These are phyloP conservation scores for Drosophila setifemur DNA, from an alignment of 1,140 invertebrate genomes.

Conservation along the genomic window DNA sequence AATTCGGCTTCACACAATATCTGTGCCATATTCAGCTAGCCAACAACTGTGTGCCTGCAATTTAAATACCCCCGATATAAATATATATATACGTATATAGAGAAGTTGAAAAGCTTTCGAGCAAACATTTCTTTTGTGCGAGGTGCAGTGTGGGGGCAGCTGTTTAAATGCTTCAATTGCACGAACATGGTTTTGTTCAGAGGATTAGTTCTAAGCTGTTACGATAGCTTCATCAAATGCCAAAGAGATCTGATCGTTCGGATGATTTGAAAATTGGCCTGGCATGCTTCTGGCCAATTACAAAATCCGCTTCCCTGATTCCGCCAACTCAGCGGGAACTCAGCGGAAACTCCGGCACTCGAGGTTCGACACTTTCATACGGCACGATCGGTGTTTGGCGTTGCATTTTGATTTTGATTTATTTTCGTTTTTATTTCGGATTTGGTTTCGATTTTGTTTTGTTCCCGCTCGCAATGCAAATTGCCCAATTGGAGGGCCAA, in stretches of 20 bases:
- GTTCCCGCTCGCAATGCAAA: conserved; percentile 24
- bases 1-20: conserved; percentile 2
- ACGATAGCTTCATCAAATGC: conserved; percentile 4
- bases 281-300: conserved; percentile 60
- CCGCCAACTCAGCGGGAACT: conserved; percentile 2
- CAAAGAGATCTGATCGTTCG: neutral
- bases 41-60: conserved; percentile 4
- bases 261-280: conserved; percentile 39
- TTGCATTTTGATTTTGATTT: conserved; percentile 5
- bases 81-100: neutral
- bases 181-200: conserved; percentile 1
- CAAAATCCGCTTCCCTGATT: conserved; percentile 9
- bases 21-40: conserved; percentile 15
- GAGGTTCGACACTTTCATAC: conserved; percentile 35
- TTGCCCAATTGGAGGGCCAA: conserved; percentile 30
- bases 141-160: conserved; percentile 27
- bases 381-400: conserved; percentile 12
- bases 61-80: neutral
- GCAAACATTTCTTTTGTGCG: conserved; percentile 43
- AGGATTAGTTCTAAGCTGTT: conserved; percentile 8
- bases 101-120: conserved; percentile 1
- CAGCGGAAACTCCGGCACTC: neutral
- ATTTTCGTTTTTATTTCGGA: conserved; percentile 29
- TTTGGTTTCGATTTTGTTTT: conserved; percentile 8
- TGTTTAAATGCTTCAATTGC: conserved; percentile 40